These are phyloP conservation scores for Pseudonaja textilis DNA, from an alignment of 2,113 vertebrate species.

Conservation along the genomic window DNA sequence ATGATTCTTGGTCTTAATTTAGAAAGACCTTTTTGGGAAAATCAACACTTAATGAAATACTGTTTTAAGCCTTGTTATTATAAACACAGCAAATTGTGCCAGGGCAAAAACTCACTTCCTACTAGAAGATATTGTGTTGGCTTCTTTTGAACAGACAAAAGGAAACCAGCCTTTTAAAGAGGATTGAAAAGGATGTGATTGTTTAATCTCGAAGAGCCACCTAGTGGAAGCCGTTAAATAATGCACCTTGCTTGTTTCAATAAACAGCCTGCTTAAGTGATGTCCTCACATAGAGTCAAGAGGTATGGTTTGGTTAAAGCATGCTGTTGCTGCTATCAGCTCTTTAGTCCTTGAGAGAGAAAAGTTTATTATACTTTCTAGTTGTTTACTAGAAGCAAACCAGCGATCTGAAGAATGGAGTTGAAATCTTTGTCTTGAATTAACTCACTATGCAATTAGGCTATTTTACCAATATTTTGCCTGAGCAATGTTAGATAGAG, in stretches of 20 bases:
- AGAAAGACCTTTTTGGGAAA: not conserved
- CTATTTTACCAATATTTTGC: not conserved
- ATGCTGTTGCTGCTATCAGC: not conserved
- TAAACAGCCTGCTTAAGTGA: not conserved
- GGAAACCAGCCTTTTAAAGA: not conserved
- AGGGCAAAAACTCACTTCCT: not conserved
- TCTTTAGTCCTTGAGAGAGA: not conserved
- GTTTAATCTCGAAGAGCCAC: slow-evolving; percentile 11
- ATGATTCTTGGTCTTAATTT: not conserved
- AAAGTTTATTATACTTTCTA: not conserved
- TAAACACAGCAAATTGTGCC: not conserved
- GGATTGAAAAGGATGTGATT: not conserved
- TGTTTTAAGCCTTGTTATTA: not conserved
- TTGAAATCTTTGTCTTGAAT: not conserved
- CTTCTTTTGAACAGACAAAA: not conserved
- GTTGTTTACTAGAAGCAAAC: not conserved
- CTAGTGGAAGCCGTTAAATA: slow-evolving; percentile 20
- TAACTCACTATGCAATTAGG: not conserved
- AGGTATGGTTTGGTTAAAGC: not conserved
- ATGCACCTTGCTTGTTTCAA: not conserved
- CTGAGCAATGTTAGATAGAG: not conserved
- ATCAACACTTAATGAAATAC: not conserved
- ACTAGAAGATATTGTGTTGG: not conserved
- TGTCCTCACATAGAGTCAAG: not conserved
- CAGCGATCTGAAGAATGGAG: not conserved